Base-by-base conservation (phyloP, 1,140 invertebrate species). In the Acromyrmex echinatior region DNA sequence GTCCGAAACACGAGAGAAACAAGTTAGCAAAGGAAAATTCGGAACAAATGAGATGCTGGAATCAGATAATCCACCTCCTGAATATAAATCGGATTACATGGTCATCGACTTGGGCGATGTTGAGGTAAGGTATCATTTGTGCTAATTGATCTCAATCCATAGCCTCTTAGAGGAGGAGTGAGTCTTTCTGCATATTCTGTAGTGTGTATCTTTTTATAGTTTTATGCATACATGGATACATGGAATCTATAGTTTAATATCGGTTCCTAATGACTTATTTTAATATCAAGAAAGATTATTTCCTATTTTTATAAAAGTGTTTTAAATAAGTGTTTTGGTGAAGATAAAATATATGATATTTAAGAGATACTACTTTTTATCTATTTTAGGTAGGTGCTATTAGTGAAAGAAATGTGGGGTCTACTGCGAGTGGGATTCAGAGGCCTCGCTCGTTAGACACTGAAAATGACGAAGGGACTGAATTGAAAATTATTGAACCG, bases 11-110 rank as follows among this genome's bases (percentile, higher is more conserved):
- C 91, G 92, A 60, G 93, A 94, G 56, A 94, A 93, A 86, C 92
- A 90, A 86, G 58, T 81, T 70, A 90, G 79, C 77, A 94, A 93
- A 90, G 94, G 92, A 85, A 95, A 95, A 89, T 91, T 94, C 90
- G 92, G 93, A 82, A 93, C 93, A 93, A 95, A 95, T 95, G 94
- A 95, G 84, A 95, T 95, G 95, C 92, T 95, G 82, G 94, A 94
- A 21, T 94, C 95, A 77, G 95, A 95, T 82, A 95, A 93, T 92
- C 91, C 93, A 88, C 92, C 93, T 39, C 92, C 93, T 66, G 94
- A 95, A 77, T 94, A 95, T 90, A 95, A 95, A 90, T 91, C 94
- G 82, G 95, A 96, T 90, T 95, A 94, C 82, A 95, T 95, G 93
- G 94, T 95, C 85, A 95, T 95, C 73, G 93, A 95, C 91, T 92